These are phyloP conservation scores for Ophion obscuratus DNA, from an alignment of 2,888 invertebrate species.

Conservation along the genomic window DNA sequence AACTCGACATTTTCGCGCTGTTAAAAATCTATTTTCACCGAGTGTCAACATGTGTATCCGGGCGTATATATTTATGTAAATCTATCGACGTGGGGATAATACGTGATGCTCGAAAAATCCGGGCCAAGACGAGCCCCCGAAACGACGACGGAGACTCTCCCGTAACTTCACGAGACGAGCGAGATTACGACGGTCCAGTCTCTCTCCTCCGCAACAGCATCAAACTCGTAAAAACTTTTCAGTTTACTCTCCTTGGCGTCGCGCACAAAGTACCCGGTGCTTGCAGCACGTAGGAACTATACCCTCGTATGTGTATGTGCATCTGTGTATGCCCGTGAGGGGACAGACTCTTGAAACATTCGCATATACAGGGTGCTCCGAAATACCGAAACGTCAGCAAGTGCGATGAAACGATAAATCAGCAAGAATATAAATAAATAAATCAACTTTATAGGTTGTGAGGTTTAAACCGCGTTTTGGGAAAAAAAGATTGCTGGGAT, in stretches of 20 bases:
- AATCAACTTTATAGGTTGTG: too few relatives aligned
- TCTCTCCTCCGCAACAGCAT: neutral
- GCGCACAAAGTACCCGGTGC: neutral
- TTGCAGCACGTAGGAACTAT: constrained; percentile 37
- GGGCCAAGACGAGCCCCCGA: constrained; percentile 39
- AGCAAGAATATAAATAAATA: too few relatives aligned
- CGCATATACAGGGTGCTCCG: too few relatives aligned
- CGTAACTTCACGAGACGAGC: constrained; percentile 12
- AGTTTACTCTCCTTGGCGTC: constrained; percentile 24
- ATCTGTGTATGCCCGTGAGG: too few relatives aligned
- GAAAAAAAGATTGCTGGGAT: too few relatives aligned
- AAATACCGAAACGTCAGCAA: too few relatives aligned
- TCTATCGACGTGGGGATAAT: neutral
- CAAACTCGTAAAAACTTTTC: constrained; percentile 54
- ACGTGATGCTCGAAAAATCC: constrained; percentile 54
- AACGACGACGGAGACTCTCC: constrained; percentile 19
- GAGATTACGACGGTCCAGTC: constrained; percentile 41
- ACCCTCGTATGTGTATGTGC: constrained; percentile 6
- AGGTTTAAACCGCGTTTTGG: too few relatives aligned
- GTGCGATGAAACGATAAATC: too few relatives aligned
- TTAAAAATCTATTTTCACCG: constrained; percentile 69
- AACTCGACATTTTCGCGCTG: neutral
- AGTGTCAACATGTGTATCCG: constrained; percentile 39
- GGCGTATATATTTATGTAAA: constrained; percentile 1
- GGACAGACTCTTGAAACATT: too few relatives aligned